These are phyloP conservation scores for Ancistrus triradiatus DNA, from an alignment of 2,113 vertebrate species.

Conservation along the genomic window DNA sequence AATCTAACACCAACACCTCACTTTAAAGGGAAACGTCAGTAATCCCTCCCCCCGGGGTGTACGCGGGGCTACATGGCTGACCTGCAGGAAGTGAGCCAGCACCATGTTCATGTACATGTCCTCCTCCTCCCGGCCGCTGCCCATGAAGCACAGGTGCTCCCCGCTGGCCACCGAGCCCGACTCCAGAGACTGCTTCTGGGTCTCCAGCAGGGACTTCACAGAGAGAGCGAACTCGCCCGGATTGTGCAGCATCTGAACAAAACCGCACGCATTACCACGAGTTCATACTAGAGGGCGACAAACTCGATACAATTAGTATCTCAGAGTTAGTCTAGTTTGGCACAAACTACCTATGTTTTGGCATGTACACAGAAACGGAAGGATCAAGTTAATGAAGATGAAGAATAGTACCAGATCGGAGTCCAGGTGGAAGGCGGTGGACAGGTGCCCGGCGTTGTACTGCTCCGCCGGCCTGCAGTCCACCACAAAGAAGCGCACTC, in stretches of 20 bases:
- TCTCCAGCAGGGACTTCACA: constrained; percentile 92
- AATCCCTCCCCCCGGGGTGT: too few species aligned
- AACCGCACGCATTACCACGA: background rate
- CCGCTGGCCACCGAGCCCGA: constrained; percentile 93
- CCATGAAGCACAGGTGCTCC: constrained; percentile 98
- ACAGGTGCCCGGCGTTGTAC: constrained; percentile 95
- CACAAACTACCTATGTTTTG: too few species aligned
- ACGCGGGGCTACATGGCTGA: too few species aligned
- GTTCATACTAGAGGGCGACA: too few species aligned
- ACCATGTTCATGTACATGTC: constrained; percentile 99
- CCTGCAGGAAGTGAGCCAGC: constrained; percentile 96
- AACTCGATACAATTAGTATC: too few species aligned
- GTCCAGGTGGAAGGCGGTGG: constrained; percentile 97
- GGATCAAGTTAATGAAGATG: background rate
- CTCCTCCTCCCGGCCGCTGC: constrained; percentile 96
- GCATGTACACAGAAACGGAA: too few species aligned
- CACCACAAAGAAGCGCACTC: constrained; percentile 96
- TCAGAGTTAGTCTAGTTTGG: too few species aligned
- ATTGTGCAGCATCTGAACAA: constrained; percentile 92
- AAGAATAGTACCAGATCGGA: constrained; percentile 83
- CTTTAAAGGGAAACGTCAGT: too few species aligned
- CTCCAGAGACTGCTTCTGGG: constrained; percentile 95
- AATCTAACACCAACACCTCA: too few species aligned
- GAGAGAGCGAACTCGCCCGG: constrained; percentile 94
- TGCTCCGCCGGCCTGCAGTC: constrained; percentile 97